Evolutionary conservation across 2,113 vertebrate species (phyloP), one percentile per base, ranked within the genome.

Genomic region (Enhydra lutris): DNA sequence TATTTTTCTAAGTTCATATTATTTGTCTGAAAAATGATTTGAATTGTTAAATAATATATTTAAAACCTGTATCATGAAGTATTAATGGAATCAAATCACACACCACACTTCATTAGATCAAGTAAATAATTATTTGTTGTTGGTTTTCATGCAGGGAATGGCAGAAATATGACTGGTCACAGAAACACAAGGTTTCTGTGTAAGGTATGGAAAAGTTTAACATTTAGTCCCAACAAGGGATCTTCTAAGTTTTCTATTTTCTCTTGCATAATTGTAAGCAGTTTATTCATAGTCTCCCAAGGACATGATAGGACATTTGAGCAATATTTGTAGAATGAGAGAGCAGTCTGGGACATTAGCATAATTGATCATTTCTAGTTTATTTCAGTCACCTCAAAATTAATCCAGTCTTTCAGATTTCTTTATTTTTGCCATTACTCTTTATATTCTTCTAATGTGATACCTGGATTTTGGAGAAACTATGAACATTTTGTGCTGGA

Each of bases 1-100:
- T 42, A 12, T 42, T 74, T 85, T 73, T 79, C 7, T 15, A 0
- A 78, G 14, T 55, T 69, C 6, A 34, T n/a, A 42, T 63, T 21
- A 39, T 78, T 86, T 97, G 15, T 47, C 18, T 94, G 24, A 65
- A 78, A 95, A 97, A 20, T 89, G 13, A 50, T 71, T 26, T 87
- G 2, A 39, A 34, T 50, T 80, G 5, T 24, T 55, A 92, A 85
- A 87, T 67, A 8, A 47, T 65, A 31, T 82, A 20, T 15, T 91
- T 52, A 84, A n/a, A 79, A 50, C 31, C 12, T 93, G 1, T 83
- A 50, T 26, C 0, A 73, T 61, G 13, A 84, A 10, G 39, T 73
- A 73, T 11, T 80, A 67, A 73, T 9, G 45, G 8, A 52, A 52
- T 91, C 42, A 85, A 88, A 80, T 81, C 21, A 89, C 11, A 50